Conservation (phyloP, 2,797 vertebrate genomes). For the Halcyon badia region DNA sequence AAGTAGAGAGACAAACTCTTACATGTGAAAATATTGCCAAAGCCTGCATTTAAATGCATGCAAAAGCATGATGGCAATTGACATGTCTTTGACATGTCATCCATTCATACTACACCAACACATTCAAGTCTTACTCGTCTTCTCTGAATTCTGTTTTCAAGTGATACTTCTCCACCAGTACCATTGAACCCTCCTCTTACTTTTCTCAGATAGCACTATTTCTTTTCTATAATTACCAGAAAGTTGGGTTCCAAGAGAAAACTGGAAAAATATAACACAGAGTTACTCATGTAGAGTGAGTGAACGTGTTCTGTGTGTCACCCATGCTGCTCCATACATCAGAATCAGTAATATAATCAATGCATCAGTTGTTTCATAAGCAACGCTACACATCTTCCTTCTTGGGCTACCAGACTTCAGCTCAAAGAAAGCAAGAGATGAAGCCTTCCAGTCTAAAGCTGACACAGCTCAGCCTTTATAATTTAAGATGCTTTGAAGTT, state of each 20-base stretch:
- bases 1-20: not conserved
- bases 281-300: not conserved
- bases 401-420: not conserved
- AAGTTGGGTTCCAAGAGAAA: conserved; percentile 5
- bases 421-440: not conserved
- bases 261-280: conserved; percentile 18
- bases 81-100: not conserved
- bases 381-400: not conserved
- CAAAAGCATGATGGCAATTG: conserved; percentile 13
- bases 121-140: not conserved
- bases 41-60: conserved; percentile 23
- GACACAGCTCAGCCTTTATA: not conserved
- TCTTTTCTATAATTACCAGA: not conserved
- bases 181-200: not conserved
- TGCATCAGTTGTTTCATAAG: not conserved
- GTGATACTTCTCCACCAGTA: not conserved
- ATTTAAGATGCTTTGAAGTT: conserved; percentile 29
- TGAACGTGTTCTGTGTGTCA: conserved; percentile 16
- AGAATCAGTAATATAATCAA: not conserved
- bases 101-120: conserved; percentile 31
- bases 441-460: not conserved
- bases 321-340: not conserved
- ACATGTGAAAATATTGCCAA: not conserved
- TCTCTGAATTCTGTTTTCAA: conserved; percentile 46
- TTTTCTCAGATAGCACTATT: conserved; percentile 16